Evolutionary conservation across 92 coral and sea anemone genomes (phyloP).

Genomic region (Siderastrea radians): DNA sequence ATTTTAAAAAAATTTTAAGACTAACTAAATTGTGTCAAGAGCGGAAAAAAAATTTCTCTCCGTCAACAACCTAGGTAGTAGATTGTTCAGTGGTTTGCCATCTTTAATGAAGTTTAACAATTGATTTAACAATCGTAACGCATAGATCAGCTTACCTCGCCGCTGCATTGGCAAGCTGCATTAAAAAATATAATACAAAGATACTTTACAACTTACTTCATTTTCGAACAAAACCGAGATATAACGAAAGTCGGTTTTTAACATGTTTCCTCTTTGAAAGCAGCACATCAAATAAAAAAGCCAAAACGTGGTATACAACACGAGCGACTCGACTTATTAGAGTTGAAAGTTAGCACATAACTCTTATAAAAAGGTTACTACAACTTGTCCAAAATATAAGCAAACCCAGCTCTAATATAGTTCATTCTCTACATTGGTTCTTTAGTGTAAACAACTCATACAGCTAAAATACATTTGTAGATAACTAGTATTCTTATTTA

Average conservation of each 20-base stretch:
- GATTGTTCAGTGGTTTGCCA: too few species aligned
- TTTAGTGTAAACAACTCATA: constrained; percentile 1
- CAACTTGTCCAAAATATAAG: constrained; percentile 13
- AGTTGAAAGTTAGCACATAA: neutral
- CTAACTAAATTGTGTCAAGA: neutral
- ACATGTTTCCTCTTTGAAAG: neutral
- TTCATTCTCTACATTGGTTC: neutral
- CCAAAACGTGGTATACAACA: neutral
- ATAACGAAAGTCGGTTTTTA: neutral
- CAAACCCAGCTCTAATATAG: neutral
- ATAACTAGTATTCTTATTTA: neutral
- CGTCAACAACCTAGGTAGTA: neutral
- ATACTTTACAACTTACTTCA: neutral
- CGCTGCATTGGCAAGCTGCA: neutral
- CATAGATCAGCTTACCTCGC: neutral
- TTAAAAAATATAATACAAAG: neutral
- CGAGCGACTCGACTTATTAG: too few species aligned
- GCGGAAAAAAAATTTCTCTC: neutral
- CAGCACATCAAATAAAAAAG: neutral
- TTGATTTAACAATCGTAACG: neutral
- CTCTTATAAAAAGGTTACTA: neutral
- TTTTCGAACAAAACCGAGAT: neutral
- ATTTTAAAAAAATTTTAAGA: neutral
- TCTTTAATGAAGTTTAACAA: too few species aligned
- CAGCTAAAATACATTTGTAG: constrained; percentile 8